Evolutionary conservation across 2,888 invertebrate species (phyloP).

Genomic region (Tenthredo distinguenda): DNA sequence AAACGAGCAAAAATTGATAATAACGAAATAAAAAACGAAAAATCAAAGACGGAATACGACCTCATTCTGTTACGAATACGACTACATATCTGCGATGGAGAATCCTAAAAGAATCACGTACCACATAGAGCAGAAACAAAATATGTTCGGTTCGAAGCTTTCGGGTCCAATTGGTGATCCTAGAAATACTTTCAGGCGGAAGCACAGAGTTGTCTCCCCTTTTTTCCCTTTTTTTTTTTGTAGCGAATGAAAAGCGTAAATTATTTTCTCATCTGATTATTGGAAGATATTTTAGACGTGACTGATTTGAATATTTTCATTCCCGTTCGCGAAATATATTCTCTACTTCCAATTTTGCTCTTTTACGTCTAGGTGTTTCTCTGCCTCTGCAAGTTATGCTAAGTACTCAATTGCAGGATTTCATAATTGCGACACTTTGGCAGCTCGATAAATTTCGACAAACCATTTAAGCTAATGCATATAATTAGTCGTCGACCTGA

Average conservation of each 20-base stretch:
- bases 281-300: background rate
- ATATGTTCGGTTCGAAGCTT: conserved; percentile 31
- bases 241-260: background rate
- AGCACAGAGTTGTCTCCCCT: background rate
- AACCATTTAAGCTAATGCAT: conserved; percentile 28
- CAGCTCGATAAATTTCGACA: conserved; percentile 11
- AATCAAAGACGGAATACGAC: background rate
- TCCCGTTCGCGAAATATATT: background rate
- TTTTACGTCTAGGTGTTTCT: background rate
- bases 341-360: background rate
- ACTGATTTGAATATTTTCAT: background rate
- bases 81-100: background rate
- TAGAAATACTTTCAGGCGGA: background rate
- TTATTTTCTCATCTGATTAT: background rate
- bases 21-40: background rate
- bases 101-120: conserved; percentile 28
- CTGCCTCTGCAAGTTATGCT: background rate
- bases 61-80: background rate
- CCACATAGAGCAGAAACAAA: conserved; percentile 12
- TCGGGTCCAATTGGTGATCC: background rate
- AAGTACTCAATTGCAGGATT: conserved; percentile 19
- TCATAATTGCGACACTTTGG: background rate
- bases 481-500: conserved; percentile 22
- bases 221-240: background rate
- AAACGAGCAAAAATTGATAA: background rate